Evolutionary conservation across 2,797 vertebrate species (phyloP).

Genomic region (Paguma larvata): DNA sequence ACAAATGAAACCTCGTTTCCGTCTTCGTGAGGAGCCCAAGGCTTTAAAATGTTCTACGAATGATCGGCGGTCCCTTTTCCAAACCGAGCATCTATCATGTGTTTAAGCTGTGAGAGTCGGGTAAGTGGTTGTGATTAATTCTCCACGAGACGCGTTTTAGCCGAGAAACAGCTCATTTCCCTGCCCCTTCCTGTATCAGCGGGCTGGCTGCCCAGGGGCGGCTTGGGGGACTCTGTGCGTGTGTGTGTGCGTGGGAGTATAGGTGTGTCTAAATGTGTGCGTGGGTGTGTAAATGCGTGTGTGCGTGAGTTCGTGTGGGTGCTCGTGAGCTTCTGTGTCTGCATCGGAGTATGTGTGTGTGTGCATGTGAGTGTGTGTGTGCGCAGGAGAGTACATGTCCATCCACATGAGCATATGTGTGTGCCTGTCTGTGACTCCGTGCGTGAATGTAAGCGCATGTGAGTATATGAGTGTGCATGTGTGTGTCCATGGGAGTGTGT

Average conservation of each 20-base stretch:
- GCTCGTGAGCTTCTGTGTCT: too few species aligned
- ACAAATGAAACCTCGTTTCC: slow-evolving; percentile 53
- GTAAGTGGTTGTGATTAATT: neutral
- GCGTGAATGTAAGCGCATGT: too few species aligned
- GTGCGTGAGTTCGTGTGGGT: rapidly evolving
- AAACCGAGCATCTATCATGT: neutral
- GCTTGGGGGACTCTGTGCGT: too few species aligned
- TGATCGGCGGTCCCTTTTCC: neutral
- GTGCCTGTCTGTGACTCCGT: too few species aligned
- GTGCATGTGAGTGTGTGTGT: too few species aligned
- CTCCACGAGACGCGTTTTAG: rapidly evolving
- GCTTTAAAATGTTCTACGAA: slow-evolving; percentile 67
- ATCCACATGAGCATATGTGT: neutral
- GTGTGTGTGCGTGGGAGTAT: neutral
- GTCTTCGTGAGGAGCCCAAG: slow-evolving; percentile 1
- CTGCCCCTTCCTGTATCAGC: too few species aligned
- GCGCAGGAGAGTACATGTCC: neutral
- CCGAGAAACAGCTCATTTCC: neutral
- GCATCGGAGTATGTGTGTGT: too few species aligned
- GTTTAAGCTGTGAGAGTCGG: neutral
- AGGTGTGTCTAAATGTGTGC: too few species aligned
- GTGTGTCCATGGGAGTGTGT: too few species aligned
- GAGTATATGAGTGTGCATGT: too few species aligned
- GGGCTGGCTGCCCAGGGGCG: too few species aligned
- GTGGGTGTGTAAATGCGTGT: too few species aligned